Percentiles rank a stretch among this genome's conserved stretches.
These are phyloP conservation scores for Parnassius apollo DNA, from an alignment of 2,888 invertebrate genomes.

Conservation along the genomic window DNA sequence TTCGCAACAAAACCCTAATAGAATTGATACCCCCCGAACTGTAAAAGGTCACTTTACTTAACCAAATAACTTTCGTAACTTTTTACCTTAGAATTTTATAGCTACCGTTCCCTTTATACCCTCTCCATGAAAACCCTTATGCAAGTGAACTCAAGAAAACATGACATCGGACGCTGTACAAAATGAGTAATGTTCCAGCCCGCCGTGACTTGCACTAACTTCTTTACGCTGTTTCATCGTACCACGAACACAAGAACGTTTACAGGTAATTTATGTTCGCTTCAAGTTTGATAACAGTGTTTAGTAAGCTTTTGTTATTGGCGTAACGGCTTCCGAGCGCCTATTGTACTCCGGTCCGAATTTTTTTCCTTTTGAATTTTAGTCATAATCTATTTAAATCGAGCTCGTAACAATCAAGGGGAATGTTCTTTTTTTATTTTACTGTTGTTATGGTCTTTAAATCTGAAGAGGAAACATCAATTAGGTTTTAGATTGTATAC, in stretches of 20 bases:
- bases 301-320: slow-evolving; percentile 40
- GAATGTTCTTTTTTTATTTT: slow-evolving; percentile 19
- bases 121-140: slow-evolving; percentile 9
- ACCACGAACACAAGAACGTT: slow-evolving; percentile 45
- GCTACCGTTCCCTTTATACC: slow-evolving; percentile 17
- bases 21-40: too few relatives aligned
- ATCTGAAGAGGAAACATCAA: background rate
- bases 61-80: slow-evolving; percentile 7
- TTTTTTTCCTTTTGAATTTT: slow-evolving; percentile 23
- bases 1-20: too few relatives aligned
- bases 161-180: slow-evolving; percentile 22
- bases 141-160: slow-evolving; percentile 21
- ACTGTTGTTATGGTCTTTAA: slow-evolving; percentile 15
- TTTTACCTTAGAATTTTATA: slow-evolving; percentile 20
- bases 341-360: slow-evolving; percentile 25
- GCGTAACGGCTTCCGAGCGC: slow-evolving; percentile 26
- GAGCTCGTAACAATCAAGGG: slow-evolving; percentile 18
- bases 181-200: slow-evolving; percentile 33
- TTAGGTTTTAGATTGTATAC: background rate
- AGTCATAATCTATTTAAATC: slow-evolving; percentile 25
- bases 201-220: slow-evolving; percentile 33
- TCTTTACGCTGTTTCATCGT: slow-evolving; percentile 59
- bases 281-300: slow-evolving; percentile 39
- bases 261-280: slow-evolving; percentile 51
- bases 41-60: too few relatives aligned